Evolutionary conservation across 2,888 invertebrate species (phyloP).

Genomic region (Acrobasis repandana): DNA sequence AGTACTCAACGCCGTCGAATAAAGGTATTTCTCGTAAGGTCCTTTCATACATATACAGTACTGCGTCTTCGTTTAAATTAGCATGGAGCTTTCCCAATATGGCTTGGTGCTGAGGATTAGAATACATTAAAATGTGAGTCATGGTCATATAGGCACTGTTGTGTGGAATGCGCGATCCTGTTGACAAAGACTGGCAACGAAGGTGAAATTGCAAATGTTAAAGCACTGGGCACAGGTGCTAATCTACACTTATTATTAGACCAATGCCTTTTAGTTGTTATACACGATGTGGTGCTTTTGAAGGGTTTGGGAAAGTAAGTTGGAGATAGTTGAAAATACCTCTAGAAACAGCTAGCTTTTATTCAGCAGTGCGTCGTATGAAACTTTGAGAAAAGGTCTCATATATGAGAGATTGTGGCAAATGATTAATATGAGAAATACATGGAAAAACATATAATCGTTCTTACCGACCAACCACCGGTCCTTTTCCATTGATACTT

Average conservation of each 20-base stretch:
- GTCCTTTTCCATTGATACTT: conserved; percentile 80
- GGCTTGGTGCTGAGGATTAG: conserved; percentile 63
- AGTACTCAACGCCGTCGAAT: conserved; percentile 77
- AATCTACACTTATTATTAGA: too few relatives aligned
- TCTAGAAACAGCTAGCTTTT: too few relatives aligned
- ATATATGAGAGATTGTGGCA: too few relatives aligned
- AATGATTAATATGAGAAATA: neutral
- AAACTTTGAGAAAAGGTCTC: too few relatives aligned
- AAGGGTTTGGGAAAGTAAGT: too few relatives aligned
- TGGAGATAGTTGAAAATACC: too few relatives aligned
- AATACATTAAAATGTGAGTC: conserved; percentile 28
- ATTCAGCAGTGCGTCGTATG: too few relatives aligned
- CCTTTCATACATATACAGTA: conserved; percentile 78
- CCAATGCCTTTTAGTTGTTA: too few relatives aligned
- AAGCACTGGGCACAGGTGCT: neutral
- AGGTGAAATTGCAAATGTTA: conserved; percentile 10
- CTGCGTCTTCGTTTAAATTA: conserved; percentile 79
- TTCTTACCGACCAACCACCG: conserved; percentile 74
- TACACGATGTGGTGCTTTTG: too few relatives aligned
- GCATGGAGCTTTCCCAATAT: conserved; percentile 77
- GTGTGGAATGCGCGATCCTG: conserved; percentile 22
- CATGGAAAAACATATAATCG: neutral
- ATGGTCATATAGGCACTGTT: conserved; percentile 13
- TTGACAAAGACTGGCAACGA: conserved; percentile 7
- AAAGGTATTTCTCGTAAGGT: conserved; percentile 78